Evolutionary conservation across 2,113 vertebrate genomes (phyloP).

Genomic region (Phocoena sinus): DNA sequence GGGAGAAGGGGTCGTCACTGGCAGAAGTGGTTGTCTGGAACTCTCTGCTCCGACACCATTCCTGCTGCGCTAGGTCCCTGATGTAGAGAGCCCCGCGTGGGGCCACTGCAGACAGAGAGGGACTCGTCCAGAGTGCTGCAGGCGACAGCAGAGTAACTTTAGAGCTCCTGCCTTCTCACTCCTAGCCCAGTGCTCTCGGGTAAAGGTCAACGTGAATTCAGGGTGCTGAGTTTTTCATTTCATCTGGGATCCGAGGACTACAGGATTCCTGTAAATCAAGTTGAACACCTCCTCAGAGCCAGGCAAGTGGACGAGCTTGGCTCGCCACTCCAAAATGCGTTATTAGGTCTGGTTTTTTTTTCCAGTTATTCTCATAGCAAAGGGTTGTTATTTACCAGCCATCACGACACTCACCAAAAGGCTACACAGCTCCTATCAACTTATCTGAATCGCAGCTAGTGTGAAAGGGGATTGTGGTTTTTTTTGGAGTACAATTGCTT

Average conservation of each 20-base stretch:
- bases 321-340: not conserved
- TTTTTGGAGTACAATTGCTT: no score
- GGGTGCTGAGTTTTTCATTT: not conserved
- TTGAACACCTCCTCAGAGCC: not conserved
- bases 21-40: not conserved
- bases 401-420: no score
- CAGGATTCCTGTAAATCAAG: not conserved
- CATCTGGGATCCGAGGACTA: rapidly evolving
- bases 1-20: rapidly evolving
- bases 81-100: not conserved
- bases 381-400: no score
- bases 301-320: not conserved
- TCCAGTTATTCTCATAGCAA: no score
- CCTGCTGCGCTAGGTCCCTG: not conserved
- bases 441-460: no score
- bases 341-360: no score
- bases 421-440: no score
- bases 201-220: not conserved
- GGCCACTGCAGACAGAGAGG: not conserved
- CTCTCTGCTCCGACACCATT: not conserved
- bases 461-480: no score
- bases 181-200: not conserved
- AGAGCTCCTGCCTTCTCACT: not conserved
- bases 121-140: not conserved
- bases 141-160: not conserved